A percentile compares a stretch with the other conserved stretches of the same genome.
phyloP scores from a whole-genome alignment of 64 coral and sea anemone species.

The Platygyra sinensis region DNA sequence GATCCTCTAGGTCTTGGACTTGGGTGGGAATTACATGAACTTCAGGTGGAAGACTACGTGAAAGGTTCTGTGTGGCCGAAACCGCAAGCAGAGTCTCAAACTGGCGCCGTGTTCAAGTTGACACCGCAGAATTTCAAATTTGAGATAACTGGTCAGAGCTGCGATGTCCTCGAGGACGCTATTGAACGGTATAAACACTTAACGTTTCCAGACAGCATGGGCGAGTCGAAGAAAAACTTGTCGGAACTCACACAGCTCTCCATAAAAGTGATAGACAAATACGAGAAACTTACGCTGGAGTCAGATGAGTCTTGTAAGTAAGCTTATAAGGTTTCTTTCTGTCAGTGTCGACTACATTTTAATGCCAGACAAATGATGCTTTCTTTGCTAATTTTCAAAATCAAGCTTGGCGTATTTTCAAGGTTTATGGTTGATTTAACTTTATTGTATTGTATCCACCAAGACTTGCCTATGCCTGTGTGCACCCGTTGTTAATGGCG shows the following conservation, averaged over 20 bases:
- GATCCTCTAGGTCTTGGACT: conserved; percentile 37
- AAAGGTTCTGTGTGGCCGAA: conserved; percentile 58
- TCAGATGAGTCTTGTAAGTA: conserved; percentile 58
- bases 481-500: too few species aligned
- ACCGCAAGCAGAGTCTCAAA: conserved; percentile 29
- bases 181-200: conserved; percentile 20
- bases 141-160: not conserved
- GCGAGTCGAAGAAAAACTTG: conserved; percentile 1
- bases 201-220: conserved; percentile 39
- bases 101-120: conserved; percentile 8
- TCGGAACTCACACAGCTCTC: conserved; percentile 13
- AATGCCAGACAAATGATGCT: not conserved
- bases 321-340: not conserved
- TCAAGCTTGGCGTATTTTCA: not conserved
- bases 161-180: conserved; percentile 47
- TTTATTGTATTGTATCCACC: too few species aligned
- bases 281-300: conserved; percentile 32
- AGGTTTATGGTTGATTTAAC: too few species aligned
- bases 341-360: not conserved
- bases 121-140: conserved; percentile 32
- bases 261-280: conserved; percentile 28
- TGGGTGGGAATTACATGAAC: conserved; percentile 48
- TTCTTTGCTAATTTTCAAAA: not conserved
- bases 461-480: too few species aligned
- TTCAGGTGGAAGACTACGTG: conserved; percentile 58